Evolutionary conservation across 2,797 vertebrate genomes (phyloP), one percentile per base, ranked within the genome.

Genomic region (Poeciliopsis turneri): DNA sequence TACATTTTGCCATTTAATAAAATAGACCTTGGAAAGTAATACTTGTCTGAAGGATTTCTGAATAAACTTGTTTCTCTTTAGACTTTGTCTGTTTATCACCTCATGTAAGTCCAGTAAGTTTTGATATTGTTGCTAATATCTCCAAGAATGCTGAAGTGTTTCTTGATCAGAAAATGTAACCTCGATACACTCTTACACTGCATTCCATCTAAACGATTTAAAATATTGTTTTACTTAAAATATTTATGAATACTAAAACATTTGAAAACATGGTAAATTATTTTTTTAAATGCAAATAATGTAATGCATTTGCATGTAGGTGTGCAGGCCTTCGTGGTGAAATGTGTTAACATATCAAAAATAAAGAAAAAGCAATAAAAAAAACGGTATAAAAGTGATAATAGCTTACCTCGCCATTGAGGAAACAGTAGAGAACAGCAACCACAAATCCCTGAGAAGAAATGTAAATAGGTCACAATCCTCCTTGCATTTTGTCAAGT

Each of bases 341-440:
- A n/a, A 69, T 18, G 25, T n/a, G 20, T 51, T 33, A 36, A 46
- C 7, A 12, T 45, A 1, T 73, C 0, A 53, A 49, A 36, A 25
- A 68, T 16, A 28, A 49, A n/a, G 30, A 55, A 33, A 10, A 15
- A 36, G 1, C 20, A 33, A 8, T 57, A 4, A 12, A 57, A 57
- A 16, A 6, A 33, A 16, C 4, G 5, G 25, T 28, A 15, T 13
- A 16, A 61, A 30, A 18, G 75, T 25, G 2, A 73, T 43, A 46
- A 45, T 47, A 55, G 2, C 97, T 96, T 97, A 99, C 98, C 97
- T 99, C 98, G 88, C 98, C 98, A 43, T 99, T 99, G 88, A 99
- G 95, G 94, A 99, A 99, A 90, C 98, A 99, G 93, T 99, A 99
- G 78, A 99, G 97, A 71, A 99, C 97, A 33, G 98, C 98, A 33